Conservation (phyloP, 1,140 invertebrate genomes). For the Gonatopus flavifemur region DNA sequence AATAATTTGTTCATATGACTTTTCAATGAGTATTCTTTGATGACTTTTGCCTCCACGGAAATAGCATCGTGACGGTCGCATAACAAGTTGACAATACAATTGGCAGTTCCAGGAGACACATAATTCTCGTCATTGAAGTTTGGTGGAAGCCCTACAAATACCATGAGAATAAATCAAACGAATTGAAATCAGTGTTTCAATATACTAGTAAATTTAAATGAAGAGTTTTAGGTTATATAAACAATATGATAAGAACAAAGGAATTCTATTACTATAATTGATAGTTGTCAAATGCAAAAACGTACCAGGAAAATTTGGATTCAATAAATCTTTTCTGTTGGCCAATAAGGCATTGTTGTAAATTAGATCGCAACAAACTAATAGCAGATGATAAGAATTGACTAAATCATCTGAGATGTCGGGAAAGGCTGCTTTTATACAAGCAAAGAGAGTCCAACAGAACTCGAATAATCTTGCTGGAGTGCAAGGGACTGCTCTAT, state of each 20-base stretch:
- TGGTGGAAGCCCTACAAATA: slow-evolving; percentile 66
- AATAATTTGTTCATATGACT: slow-evolving; percentile 80
- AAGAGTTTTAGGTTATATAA: too few species aligned
- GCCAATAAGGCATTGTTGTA: slow-evolving; percentile 83
- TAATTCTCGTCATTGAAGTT: slow-evolving; percentile 73
- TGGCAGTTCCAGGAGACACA: slow-evolving; percentile 63
- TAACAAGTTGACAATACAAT: slow-evolving; percentile 82
- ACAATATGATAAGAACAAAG: too few species aligned
- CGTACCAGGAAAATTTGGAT: slow-evolving; percentile 79
- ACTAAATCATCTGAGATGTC: slow-evolving; percentile 89
- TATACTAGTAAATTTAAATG: not conserved
- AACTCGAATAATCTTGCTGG: slow-evolving; percentile 86
- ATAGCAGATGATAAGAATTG: slow-evolving; percentile 88
- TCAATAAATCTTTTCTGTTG: slow-evolving; percentile 82
- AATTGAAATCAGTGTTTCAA: not conserved
- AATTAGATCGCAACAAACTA: slow-evolving; percentile 89
- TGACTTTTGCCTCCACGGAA: slow-evolving; percentile 81
- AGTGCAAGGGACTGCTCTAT: slow-evolving; percentile 75
- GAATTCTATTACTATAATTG: too few species aligned
- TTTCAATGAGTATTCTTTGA: slow-evolving; percentile 88
- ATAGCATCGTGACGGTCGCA: slow-evolving; percentile 82
- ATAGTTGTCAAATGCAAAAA: not conserved
- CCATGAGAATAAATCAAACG: slow-evolving; percentile 1
- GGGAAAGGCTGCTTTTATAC: slow-evolving; percentile 84
- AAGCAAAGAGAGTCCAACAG: slow-evolving; percentile 90